Evolutionary conservation across 2,888 invertebrate genomes (phyloP).

Genomic region (Drosophila buzzatii): DNA sequence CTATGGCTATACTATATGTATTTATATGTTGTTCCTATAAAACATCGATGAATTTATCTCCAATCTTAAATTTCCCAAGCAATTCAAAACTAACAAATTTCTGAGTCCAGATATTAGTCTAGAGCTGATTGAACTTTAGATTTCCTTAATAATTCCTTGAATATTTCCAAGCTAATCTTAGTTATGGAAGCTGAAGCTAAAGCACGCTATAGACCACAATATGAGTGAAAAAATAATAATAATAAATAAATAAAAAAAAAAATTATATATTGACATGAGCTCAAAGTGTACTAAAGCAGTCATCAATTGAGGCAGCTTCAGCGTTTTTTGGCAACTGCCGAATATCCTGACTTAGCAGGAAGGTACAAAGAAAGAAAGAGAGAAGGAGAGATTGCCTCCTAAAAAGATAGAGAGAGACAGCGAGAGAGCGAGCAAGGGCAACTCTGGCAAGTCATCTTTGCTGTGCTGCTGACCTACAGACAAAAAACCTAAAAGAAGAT

Average conservation of each 20-base stretch:
- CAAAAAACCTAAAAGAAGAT: slow-evolving; percentile 6
- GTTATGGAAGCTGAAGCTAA: not conserved
- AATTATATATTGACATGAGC: not conserved
- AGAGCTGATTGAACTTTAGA: not conserved
- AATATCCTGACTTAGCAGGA: slow-evolving; percentile 11
- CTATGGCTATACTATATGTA: not conserved
- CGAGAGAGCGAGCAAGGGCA: not conserved
- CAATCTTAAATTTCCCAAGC: not conserved
- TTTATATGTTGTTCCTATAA: too few relatives aligned
- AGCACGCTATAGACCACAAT: not conserved
- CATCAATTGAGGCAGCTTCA: slow-evolving; percentile 8
- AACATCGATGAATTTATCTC: not conserved
- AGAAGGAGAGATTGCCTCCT: not conserved
- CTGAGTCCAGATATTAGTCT: not conserved
- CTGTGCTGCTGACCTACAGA: slow-evolving; percentile 56
- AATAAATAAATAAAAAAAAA: too few relatives aligned
- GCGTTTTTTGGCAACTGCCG: not conserved
- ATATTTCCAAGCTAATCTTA: not conserved
- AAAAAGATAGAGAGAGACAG: not conserved
- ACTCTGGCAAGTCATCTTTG: slow-evolving; percentile 31
- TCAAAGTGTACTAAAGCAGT: slow-evolving; percentile 2
- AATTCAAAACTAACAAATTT: not conserved
- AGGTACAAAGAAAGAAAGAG: not conserved
- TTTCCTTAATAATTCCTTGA: not conserved
- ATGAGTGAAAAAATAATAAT: not conserved